These are phyloP conservation scores for Virgularia gustaviana DNA, from an alignment of 92 coral and sea anemone genomes.

Conservation along the genomic window DNA sequence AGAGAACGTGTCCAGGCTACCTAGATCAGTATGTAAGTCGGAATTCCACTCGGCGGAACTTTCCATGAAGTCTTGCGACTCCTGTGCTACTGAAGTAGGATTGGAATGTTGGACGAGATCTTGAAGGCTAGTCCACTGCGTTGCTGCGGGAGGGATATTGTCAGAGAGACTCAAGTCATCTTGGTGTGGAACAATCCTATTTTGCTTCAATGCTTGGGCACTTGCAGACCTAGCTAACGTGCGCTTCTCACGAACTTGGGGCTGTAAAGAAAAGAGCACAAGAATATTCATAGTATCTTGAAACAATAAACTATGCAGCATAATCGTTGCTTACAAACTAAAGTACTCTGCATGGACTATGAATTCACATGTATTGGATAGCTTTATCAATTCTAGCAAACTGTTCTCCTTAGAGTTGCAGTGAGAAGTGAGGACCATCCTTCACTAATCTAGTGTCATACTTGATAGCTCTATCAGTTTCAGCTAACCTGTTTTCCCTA, in stretches of 20 bases:
- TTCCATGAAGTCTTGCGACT: not conserved
- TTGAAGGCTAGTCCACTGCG: conserved; percentile 91
- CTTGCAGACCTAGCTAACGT: conserved; percentile 26
- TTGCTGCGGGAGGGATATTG: conserved; percentile 68
- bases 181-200: conserved; percentile 68
- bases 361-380: too few species aligned
- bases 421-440: too few species aligned
- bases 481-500: too few species aligned
- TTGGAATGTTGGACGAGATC: conserved; percentile 71
- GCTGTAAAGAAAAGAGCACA: conserved; percentile 43
- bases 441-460: too few species aligned
- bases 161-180: conserved; percentile 81
- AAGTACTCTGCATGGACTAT: too few species aligned
- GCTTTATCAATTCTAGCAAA: too few species aligned
- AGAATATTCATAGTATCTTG: too few species aligned
- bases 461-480: too few species aligned
- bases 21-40: conserved; percentile 18
- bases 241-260: conserved; percentile 43
- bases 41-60: not conserved
- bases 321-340: too few species aligned
- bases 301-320: too few species aligned
- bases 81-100: not conserved
- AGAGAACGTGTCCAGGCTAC: conserved; percentile 53
- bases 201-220: conserved; percentile 68
- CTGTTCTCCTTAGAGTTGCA: too few species aligned